Base-by-base conservation (phyloP, 2,888 invertebrate species). In the Cheilosia vernalis region DNA sequence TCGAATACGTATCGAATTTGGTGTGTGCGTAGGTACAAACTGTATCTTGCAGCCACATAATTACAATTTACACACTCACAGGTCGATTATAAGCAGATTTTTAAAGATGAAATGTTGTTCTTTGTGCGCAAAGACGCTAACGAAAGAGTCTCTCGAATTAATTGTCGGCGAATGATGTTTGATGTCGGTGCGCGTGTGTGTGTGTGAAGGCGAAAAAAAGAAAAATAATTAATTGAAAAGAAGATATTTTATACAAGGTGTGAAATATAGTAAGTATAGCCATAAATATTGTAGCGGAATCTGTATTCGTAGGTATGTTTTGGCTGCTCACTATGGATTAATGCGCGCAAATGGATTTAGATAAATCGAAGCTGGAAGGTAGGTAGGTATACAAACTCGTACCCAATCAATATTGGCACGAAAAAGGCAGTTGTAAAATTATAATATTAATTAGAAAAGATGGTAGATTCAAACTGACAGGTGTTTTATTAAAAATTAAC, bases 241-340 rank as follows among this genome's bases (percentile, higher is more conserved):
- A 67, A 84, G 80, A 84, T 84, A 80, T 84, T 80, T 84, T 80
- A 76, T 74, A 84, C 84, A 70, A 84, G 84, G 84, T 84, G 84
- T 84, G 84, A 84, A 84, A 80, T 84, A 84, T 84, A 76, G 80
- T 64, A 76, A 40, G 63, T 63, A 70, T 79, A 60, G 61, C 66
- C 37, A 82, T 64, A 30, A 30, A 73, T 24, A 63, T 74, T 51
- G 42, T 49, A 70, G 37, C 40, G 69, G 53, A 53, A 53, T 64
- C 74, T 76, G 61, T 37, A 63, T 53, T 21, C 19, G 21, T 19
- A 3, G 49, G 51, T 24, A 24, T 47, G 47, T 47, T 9, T 47
- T 9, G 47, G 2, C 19, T 10, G 27, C 33, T 19, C 51, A n/a
- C 19, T 27, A 37, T 56, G 37, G 58, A 81, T 77, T 44, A 55